Evolutionary conservation across 2,888 invertebrate species (phyloP).

Genomic region (Idaea biselata): DNA sequence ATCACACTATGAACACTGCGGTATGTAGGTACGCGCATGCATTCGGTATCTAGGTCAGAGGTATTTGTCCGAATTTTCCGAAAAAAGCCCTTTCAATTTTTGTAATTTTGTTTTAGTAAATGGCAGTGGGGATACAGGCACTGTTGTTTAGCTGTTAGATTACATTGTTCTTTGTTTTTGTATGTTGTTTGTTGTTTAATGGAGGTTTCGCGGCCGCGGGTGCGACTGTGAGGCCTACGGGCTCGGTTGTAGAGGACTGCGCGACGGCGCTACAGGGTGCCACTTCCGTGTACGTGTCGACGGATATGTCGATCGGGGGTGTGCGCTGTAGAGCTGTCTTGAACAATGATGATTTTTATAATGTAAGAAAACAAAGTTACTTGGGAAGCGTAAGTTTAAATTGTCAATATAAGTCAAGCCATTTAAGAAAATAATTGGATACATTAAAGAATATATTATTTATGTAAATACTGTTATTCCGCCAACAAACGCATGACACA

Average conservation of each 20-base stretch:
- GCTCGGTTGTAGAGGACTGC: slow-evolving; percentile 60
- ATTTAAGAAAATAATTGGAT: no score
- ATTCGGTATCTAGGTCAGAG: slow-evolving; percentile 65
- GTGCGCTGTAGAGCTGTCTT: background rate
- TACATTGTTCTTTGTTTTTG: slow-evolving; percentile 46
- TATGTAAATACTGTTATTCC: no score
- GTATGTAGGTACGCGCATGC: slow-evolving; percentile 61
- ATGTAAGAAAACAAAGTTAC: no score
- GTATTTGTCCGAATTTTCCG: slow-evolving; percentile 51
- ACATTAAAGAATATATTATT: no score
- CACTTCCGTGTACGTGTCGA: slow-evolving; percentile 60
- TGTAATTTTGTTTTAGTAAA: slow-evolving; percentile 18
- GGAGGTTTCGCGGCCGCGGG: slow-evolving; percentile 55
- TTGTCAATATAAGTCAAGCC: no score
- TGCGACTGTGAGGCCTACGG: slow-evolving; percentile 75
- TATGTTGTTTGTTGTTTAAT: slow-evolving; percentile 39
- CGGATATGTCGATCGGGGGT: slow-evolving; percentile 41
- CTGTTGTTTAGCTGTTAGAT: slow-evolving; percentile 29
- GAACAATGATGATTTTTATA: no score
- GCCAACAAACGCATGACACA: no score
- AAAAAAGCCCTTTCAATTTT: slow-evolving; percentile 31
- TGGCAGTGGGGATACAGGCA: slow-evolving; percentile 60
- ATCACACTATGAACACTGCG: slow-evolving; percentile 53
- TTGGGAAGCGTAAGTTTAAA: no score
- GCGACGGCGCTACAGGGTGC: slow-evolving; percentile 46